Base-by-base conservation (phyloP, 2,797 vertebrate species). In the Fratercula arctica region DNA sequence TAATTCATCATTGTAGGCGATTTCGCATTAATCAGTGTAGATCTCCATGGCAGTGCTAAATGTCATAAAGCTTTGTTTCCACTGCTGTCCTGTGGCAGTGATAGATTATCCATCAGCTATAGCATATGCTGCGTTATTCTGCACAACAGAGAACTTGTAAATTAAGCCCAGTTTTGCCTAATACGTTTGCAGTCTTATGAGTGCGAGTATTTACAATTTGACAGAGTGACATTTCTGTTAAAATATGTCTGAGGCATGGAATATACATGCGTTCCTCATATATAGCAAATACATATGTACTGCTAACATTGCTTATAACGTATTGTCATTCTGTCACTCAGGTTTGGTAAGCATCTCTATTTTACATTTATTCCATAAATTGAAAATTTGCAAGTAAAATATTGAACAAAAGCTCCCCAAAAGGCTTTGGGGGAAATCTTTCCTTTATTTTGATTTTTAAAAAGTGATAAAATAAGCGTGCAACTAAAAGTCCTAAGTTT, bases 51-150 rank as follows among this genome's bases (percentile, higher is more conserved):
- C 85, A 73, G 80, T 96, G 80, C 89, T 96, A 86, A 93, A 60
- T 95, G 75, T 95, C 93, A 64, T 95, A 95, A 97, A 92, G 96
- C 95, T 97, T 96, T 96, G 81, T 94, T 97, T 96, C 89, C 96
- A 92, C 96, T 87, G 91, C 96, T 94, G 95, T 92, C 92, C 91
- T 56, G 8, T 97, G 93, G 97, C 95, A 97, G 92, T 92, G 88
- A 91, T 97, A 89, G 89, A 95, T 96, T 95, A 97, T 97, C 93
- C 94, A 85, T 94, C 95, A 95, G 92, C 85, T 97, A 77, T 92
- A 96, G 76, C 93, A 89, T 96, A 96, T 95, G 97, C 95, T 96
- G 87, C 39, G 89, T 96, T 95, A 95, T 94, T 97, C 93, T 90
- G 75, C 79, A 82, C 90, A 93, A 54, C 45, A 92, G 85, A 96